Conservation (phyloP, 2,113 vertebrate species). For the Oreochromis tanganicae region DNA sequence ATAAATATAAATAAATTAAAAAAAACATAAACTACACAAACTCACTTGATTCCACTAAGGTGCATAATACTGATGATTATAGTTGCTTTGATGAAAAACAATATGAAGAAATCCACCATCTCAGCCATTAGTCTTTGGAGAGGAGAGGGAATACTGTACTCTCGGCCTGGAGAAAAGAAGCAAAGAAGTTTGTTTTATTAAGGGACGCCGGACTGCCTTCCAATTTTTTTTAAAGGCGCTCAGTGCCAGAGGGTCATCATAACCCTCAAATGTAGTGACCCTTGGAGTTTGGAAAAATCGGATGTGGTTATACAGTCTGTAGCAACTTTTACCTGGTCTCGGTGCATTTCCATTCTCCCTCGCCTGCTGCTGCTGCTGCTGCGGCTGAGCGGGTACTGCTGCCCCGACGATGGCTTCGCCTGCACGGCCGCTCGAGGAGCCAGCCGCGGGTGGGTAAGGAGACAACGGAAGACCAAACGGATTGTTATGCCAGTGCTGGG, state of each 20-base stretch:
- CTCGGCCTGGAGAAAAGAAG: constrained; percentile 74
- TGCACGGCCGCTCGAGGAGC: background rate
- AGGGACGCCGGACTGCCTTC: background rate
- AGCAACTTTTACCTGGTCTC: constrained; percentile 45
- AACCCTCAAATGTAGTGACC: background rate
- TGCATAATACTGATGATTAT: constrained; percentile 97
- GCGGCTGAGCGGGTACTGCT: constrained; percentile 22
- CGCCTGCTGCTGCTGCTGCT: constrained; percentile 49
- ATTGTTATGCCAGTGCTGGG: constrained; percentile 41
- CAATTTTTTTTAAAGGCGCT: background rate
- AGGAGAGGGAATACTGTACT: constrained; percentile 90
- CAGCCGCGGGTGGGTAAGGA: background rate
- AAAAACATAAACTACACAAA: background rate
- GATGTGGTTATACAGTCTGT: background rate
- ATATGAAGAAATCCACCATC: constrained; percentile 98
- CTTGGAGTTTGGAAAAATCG: background rate
- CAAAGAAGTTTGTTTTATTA: background rate
- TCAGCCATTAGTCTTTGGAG: constrained; percentile 94
- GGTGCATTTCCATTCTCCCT: constrained; percentile 64
- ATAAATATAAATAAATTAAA: background rate
- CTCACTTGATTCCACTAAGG: constrained; percentile 97
- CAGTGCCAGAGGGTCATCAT: background rate
- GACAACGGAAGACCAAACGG: constrained; percentile 37
- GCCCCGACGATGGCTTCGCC: constrained; percentile 32
- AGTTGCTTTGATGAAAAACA: constrained; percentile 97